Conservation (phyloP, 2,888 invertebrate genomes). For the Ischnura elegans region DNA sequence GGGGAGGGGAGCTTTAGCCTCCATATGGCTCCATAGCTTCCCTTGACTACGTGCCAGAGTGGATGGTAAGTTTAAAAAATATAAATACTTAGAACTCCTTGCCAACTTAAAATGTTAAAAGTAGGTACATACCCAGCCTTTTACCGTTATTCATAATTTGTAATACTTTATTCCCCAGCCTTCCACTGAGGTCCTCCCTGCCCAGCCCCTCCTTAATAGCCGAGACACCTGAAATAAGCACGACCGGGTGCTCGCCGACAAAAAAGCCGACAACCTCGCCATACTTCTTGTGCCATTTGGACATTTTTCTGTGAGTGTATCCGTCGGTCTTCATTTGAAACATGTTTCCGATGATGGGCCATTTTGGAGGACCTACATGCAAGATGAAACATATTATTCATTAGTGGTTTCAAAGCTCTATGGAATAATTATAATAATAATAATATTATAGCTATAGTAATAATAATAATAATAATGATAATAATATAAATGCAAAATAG, state of each 20-base stretch:
- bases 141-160: neutral
- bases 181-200: slow-evolving; percentile 1
- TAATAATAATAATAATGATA: too few relatives aligned
- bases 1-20: too few relatives aligned
- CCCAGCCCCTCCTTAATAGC: neutral
- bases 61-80: too few relatives aligned
- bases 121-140: slow-evolving; percentile 3
- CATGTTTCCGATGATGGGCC: slow-evolving; percentile 13
- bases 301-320: neutral
- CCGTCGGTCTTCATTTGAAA: slow-evolving; percentile 20
- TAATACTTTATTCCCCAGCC: neutral
- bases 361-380: slow-evolving; percentile 29
- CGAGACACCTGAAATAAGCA: neutral
- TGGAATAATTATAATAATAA: too few relatives aligned
- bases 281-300: neutral
- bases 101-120: too few relatives aligned
- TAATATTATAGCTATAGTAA: too few relatives aligned
- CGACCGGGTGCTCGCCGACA: neutral
- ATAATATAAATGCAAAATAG: too few relatives aligned
- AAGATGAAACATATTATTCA: neutral
- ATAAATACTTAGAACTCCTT: too few relatives aligned
- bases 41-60: too few relatives aligned
- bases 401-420: neutral
- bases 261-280: slow-evolving; percentile 26
- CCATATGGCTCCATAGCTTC: too few relatives aligned